These are phyloP conservation scores for Epirrhoe alternata DNA, from an alignment of 2,888 invertebrate species.

Conservation along the genomic window DNA sequence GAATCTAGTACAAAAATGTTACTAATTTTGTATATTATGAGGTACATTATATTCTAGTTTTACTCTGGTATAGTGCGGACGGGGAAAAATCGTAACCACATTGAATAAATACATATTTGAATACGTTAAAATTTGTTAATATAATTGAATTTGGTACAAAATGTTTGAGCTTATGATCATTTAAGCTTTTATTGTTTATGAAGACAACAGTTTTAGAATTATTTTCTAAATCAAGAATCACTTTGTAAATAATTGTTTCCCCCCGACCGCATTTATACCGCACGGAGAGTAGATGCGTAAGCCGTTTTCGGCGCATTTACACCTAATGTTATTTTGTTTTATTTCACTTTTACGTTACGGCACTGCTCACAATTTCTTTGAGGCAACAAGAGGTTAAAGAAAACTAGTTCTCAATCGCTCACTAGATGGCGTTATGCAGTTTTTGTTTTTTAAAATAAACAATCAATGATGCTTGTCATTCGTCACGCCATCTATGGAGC, in stretches of 20 bases:
- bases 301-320: conserved; percentile 64
- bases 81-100: conserved; percentile 33
- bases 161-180: neutral
- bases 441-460: too few species aligned
- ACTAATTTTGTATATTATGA: conserved; percentile 83
- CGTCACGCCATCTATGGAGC: neutral
- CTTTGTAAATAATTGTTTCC: conserved; percentile 36
- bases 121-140: neutral
- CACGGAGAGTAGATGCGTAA: conserved; percentile 48
- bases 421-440: neutral
- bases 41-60: conserved; percentile 78
- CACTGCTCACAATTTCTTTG: conserved; percentile 33
- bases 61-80: conserved; percentile 54
- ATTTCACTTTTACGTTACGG: conserved; percentile 41
- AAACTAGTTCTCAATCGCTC: neutral
- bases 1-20: conserved; percentile 84
- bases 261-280: conserved; percentile 53
- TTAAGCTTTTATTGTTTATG: neutral
- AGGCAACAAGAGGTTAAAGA: neutral
- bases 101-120: neutral
- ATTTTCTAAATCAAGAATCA: neutral
- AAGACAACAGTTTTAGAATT: neutral
- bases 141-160: neutral
- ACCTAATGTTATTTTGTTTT: conserved; percentile 51
- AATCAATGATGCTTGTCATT: neutral